Evolutionary conservation across 2,888 invertebrate species (phyloP).

Genomic region (Nudaria mundana): DNA sequence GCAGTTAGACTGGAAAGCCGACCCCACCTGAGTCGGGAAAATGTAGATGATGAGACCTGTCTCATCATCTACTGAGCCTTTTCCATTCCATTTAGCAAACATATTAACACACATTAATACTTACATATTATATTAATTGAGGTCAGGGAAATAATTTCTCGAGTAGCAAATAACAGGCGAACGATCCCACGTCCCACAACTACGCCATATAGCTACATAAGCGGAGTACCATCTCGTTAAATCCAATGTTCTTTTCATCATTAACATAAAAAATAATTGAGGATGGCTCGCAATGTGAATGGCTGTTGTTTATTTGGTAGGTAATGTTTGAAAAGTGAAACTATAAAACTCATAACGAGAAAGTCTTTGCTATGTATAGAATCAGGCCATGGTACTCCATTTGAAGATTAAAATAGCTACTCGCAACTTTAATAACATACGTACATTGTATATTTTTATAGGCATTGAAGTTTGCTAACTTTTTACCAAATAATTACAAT

Average conservation of each 20-base stretch:
- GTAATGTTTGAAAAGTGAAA: slow-evolving; percentile 15
- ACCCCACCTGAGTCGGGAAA: too few species aligned
- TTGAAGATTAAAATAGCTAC: too few species aligned
- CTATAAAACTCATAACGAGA: background rate
- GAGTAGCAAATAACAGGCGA: slow-evolving; percentile 1
- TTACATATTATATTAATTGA: background rate
- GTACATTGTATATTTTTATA: too few species aligned
- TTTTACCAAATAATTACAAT: too few species aligned
- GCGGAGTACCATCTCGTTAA: background rate
- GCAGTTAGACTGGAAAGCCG: too few species aligned
- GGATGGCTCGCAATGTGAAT: background rate
- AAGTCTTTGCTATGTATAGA: background rate
- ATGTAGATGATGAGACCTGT: too few species aligned
- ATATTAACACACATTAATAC: background rate
- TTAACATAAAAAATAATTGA: background rate
- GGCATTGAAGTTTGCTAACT: too few species aligned
- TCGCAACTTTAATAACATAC: too few species aligned
- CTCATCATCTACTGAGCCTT: too few species aligned
- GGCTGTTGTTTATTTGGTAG: slow-evolving; percentile 14
- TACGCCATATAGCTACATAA: background rate
- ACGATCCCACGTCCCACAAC: slow-evolving; percentile 2
- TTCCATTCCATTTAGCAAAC: too few species aligned
- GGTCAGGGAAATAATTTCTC: slow-evolving; percentile 6
- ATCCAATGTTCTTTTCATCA: background rate
- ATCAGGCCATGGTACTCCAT: background rate